These are phyloP conservation scores for Acanthis flammea DNA, from an alignment of 2,797 vertebrate species.

Conservation along the genomic window DNA sequence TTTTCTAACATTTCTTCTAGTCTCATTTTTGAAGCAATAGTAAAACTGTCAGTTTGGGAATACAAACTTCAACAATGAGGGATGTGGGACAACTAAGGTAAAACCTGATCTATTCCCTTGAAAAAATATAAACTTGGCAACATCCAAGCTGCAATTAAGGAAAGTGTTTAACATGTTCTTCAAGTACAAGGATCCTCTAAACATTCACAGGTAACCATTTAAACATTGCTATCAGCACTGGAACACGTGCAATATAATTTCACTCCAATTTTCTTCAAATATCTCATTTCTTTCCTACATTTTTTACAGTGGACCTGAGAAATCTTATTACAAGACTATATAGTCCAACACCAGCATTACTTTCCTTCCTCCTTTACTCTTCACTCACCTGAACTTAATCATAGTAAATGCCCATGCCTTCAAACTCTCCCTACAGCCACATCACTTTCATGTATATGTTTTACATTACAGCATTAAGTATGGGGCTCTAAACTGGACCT, in stretches of 20 bases:
- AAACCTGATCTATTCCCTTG: background rate
- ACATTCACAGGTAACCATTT: background rate
- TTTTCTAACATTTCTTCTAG: background rate
- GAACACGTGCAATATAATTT: background rate
- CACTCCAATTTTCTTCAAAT: background rate
- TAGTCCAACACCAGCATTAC: background rate
- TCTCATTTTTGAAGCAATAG: background rate
- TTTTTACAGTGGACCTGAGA: background rate
- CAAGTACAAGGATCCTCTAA: background rate
- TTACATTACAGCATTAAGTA: background rate
- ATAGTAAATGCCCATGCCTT: background rate
- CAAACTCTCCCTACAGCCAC: background rate
- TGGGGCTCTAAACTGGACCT: background rate
- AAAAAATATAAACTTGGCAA: background rate
- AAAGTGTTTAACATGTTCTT: background rate
- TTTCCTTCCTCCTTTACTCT: background rate
- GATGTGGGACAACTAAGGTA: background rate
- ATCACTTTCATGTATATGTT: background rate
- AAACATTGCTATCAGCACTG: background rate
- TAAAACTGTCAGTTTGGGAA: background rate
- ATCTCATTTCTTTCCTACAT: background rate
- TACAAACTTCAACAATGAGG: background rate
- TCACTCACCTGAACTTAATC: background rate
- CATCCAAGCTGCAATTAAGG: background rate
- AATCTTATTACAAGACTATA: background rate